A percentile compares a stretch with the other conserved stretches of the same genome.
Evolutionary conservation across 2,888 invertebrate genomes (phyloP).

Genomic region (Spilarctia lutea): DNA sequence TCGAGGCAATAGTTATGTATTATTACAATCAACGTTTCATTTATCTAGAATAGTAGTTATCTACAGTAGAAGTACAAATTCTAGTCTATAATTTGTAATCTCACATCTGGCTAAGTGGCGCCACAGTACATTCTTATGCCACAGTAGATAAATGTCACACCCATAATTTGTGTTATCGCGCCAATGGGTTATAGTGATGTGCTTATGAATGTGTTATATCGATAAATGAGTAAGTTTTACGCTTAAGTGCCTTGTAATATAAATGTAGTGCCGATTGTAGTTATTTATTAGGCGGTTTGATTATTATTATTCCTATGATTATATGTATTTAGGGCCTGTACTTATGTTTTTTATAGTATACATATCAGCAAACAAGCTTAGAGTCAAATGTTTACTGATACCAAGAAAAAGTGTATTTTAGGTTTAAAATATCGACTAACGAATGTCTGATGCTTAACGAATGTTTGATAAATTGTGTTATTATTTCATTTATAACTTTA

Average conservation of each 20-base stretch:
- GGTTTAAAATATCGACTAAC: no score
- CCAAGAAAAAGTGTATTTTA: no score
- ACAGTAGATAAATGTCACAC: constrained; percentile 65
- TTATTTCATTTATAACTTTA: no score
- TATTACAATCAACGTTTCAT: constrained; percentile 12
- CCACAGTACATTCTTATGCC: constrained; percentile 66
- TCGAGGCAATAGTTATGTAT: neutral
- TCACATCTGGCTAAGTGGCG: constrained; percentile 40
- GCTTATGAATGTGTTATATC: constrained; percentile 19
- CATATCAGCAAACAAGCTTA: neutral
- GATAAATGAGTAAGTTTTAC: constrained; percentile 12
- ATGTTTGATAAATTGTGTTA: no score
- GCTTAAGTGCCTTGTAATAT: neutral
- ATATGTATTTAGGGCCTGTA: no score
- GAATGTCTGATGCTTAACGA: no score
- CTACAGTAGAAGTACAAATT: constrained; percentile 16
- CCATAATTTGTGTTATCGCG: constrained; percentile 70
- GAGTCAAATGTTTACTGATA: no score
- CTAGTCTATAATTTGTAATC: constrained; percentile 44
- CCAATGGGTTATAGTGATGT: constrained; percentile 60
- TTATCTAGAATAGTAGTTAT: constrained; percentile 8
- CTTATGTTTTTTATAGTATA: neutral
- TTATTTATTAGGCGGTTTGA: neutral
- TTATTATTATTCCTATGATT: no score
- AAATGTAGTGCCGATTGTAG: neutral